Evolutionary conservation across 92 coral and sea anemone species (phyloP), one percentile per base, ranked within the genome.

Genomic region (Nematostella vectensis): DNA sequence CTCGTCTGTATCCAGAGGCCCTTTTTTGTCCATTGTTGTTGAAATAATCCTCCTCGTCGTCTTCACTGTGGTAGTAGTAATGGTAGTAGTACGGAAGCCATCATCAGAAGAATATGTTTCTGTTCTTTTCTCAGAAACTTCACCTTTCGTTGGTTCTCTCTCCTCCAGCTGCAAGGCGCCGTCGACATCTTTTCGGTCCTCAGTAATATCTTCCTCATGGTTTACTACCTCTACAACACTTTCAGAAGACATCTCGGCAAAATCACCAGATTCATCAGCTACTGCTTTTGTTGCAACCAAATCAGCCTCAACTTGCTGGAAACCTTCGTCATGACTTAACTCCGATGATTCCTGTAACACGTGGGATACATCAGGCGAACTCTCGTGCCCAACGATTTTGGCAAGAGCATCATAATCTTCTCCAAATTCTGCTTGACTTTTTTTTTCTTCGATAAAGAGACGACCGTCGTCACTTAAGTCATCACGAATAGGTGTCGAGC

Each of bases 361-460:
- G 11, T 28, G 17, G 9, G 67, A 61, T 17, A 48, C 42, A 45
- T 66, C 72, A 37, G 24, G 50, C 23, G 63, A 66, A 9, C 18
- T 40, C n/a, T 55, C 68, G 11, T 66, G 59, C 22, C 51, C 68
- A 29, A 47, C 12, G 20, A 68, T 33, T 1, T 43, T 66, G 25
- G 54, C 81, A 11, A 67, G 62, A 33, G 50, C 87, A 17, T 67
- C 71, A 58, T 53, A 79, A 6, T 45, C 52, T 27, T 79, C 81
- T 3, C 65, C 65, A 38, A 67, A 71, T 11, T 72, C 88, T 54
- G 62, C 68, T 48, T 62, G 72, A 1, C 48, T 69, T 47, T 27
- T 59, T 56, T 8, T 26, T 40, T 27, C 60, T 54, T 11, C 31
- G 36, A 15, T n/a, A n/a, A 31, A 24, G 51, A 10, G 37, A 39